Conservation (phyloP, 2,113 vertebrate genomes). For the Raja brachyura region DNA sequence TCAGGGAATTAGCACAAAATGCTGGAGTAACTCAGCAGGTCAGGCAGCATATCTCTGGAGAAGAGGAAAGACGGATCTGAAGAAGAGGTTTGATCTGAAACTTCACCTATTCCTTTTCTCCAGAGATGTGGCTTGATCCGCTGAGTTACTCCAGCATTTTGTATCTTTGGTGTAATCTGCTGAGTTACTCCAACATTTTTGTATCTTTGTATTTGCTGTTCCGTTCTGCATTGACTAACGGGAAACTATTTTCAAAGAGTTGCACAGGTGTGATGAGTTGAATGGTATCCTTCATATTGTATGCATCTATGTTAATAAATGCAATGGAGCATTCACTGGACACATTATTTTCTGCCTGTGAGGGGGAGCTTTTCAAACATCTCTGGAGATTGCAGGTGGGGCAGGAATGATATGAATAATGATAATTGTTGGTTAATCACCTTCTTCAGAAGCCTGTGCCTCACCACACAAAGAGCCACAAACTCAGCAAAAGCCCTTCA, state of each 20-base stretch:
- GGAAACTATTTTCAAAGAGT: not conserved
- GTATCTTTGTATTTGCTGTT: no score
- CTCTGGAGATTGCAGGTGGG: no score
- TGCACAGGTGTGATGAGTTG: not conserved
- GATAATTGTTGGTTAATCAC: not conserved
- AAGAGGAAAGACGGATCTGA: no score
- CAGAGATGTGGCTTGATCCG: no score
- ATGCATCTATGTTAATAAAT: not conserved
- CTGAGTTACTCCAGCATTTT: no score
- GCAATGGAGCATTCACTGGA: not conserved
- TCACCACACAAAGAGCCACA: not conserved
- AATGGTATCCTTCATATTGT: not conserved
- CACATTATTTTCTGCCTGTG: not conserved
- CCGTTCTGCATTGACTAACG: not conserved
- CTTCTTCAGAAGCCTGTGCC: not conserved
- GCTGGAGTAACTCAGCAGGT: no score
- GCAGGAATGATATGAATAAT: not conserved
- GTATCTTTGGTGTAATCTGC: no score
- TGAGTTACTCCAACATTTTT: no score
- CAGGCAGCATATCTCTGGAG: no score
- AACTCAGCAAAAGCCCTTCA: not conserved
- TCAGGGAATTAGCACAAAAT: no score
- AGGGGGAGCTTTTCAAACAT: not conserved
- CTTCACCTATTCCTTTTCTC: no score
- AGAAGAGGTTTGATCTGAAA: no score